Percentiles rank a stretch among this genome's conserved stretches.
phyloP scores from a whole-genome alignment of 2,888 invertebrate species.

The Chloroclysta siterata region DNA sequence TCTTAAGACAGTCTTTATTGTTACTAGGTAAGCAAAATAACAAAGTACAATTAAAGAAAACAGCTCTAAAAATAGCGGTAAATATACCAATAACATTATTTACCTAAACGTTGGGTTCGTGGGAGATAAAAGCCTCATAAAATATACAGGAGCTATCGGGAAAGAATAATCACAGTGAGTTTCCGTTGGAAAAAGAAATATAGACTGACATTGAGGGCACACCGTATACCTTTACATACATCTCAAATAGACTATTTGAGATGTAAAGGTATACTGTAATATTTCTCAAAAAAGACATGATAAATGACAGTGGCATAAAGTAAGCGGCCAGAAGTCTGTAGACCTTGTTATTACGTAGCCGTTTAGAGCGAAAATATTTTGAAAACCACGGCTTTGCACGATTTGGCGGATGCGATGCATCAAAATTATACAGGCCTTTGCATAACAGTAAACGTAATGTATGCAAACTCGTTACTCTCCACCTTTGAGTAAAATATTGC shows the following conservation, averaged over 20 bases:
- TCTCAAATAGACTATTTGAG: background rate
- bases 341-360: no score
- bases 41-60: constrained; percentile 56
- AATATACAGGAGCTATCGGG: constrained; percentile 36
- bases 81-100: constrained; percentile 22
- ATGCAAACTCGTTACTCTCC: no score
- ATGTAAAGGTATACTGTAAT: background rate
- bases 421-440: no score
- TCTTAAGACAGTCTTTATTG: constrained; percentile 75
- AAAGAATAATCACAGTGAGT: constrained; percentile 28
- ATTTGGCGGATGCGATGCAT: no score
- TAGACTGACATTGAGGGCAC: background rate
- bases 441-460: no score
- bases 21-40: constrained; percentile 68
- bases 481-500: no score
- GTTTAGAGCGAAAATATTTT: no score
- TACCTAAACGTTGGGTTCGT: constrained; percentile 33
- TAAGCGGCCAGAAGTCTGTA: no score
- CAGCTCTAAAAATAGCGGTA: constrained; percentile 30
- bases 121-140: constrained; percentile 42
- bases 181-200: constrained; percentile 4
- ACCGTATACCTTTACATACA: no score
- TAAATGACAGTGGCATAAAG: no score
- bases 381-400: no score
- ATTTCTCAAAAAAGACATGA: no score